phyloP scores from a whole-genome alignment of 2,113 vertebrate genomes.

The Cebus imitator region DNA sequence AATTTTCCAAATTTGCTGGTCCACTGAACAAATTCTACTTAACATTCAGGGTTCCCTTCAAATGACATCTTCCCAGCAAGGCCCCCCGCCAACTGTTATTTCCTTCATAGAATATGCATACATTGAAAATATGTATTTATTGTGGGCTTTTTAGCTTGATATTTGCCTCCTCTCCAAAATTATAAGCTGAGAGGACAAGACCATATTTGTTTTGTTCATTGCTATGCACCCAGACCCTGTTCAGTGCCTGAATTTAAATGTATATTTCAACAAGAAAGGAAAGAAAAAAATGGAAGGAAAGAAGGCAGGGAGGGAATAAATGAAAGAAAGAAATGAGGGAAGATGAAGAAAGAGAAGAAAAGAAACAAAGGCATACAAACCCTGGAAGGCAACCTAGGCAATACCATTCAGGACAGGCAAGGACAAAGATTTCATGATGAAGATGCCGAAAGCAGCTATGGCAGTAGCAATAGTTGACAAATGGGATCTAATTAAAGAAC shows the following conservation, averaged over 20 bases:
- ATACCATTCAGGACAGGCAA: no score
- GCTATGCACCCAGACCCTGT: neutral
- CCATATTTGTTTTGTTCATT: neutral
- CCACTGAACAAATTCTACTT: neutral
- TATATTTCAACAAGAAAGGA: neutral
- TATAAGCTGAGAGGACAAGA: neutral
- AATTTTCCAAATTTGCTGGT: neutral
- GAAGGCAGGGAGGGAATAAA: neutral
- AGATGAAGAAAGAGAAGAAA: neutral
- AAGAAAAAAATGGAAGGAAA: neutral
- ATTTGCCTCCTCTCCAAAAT: neutral
- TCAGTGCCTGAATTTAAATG: neutral
- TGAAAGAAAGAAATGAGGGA: neutral
- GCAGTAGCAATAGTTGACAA: no score
- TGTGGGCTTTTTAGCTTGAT: neutral
- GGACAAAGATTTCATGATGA: no score
- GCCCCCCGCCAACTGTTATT: neutral
- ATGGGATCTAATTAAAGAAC: no score
- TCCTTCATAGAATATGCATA: neutral
- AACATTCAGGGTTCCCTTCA: neutral
- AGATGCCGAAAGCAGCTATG: no score
- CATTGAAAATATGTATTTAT: neutral
- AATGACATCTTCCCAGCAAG: neutral
- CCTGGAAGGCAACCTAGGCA: no score
- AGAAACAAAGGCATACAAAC: neutral